Conservation (phyloP, 92 coral and sea anemone species). For the Metridium senile region DNA sequence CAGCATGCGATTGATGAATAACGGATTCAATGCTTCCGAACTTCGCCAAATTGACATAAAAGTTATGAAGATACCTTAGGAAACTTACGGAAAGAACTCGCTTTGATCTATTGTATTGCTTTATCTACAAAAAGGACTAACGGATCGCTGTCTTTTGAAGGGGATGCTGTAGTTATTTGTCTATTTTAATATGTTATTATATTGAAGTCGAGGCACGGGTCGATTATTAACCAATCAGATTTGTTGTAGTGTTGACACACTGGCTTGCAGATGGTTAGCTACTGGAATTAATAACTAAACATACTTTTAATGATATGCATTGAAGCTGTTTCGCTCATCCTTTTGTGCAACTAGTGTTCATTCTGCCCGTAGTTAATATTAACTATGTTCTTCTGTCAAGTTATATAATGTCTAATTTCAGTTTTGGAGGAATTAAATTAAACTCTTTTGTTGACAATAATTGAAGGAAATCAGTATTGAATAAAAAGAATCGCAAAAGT, state of each 20-base stretch:
- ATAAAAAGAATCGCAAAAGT: no score
- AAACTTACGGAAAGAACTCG: not conserved
- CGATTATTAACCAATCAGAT: constrained; percentile 5
- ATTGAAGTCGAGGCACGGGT: not conserved
- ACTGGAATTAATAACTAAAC: constrained; percentile 22
- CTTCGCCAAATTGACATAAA: not conserved
- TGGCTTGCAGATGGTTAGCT: not conserved
- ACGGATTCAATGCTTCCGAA: constrained; percentile 10
- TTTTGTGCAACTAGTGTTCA: no score
- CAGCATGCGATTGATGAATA: constrained; percentile 11
- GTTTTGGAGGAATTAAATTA: no score
- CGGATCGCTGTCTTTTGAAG: no score
- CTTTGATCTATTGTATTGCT: not conserved
- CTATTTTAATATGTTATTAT: not conserved
- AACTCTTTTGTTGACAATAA: no score
- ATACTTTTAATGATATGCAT: constrained; percentile 22
- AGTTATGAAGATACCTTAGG: not conserved
- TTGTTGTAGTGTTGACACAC: not conserved
- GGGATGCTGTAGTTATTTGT: not conserved
- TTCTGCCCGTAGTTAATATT: no score
- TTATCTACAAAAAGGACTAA: not conserved
- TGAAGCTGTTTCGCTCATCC: constrained; percentile 1
- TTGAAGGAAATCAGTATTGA: no score
- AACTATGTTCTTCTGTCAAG: no score
- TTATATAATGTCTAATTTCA: no score